These are phyloP conservation scores for Arenicola marina DNA, from an alignment of 2,888 invertebrate genomes.

Conservation along the genomic window DNA sequence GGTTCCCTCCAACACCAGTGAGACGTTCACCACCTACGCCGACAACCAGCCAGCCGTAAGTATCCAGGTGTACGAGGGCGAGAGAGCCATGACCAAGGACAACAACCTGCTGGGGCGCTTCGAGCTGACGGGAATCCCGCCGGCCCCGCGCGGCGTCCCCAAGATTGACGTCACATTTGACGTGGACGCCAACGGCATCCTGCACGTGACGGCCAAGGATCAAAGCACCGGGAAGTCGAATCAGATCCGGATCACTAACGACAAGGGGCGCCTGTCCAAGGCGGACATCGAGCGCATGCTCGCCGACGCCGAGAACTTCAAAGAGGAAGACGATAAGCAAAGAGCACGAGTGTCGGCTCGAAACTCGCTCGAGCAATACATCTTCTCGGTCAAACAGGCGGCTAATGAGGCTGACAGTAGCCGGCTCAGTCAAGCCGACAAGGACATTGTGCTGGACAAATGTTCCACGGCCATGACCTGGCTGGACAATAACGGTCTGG, in stretches of 20 bases:
- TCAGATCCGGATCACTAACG: constrained; percentile 68
- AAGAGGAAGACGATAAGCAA: constrained; percentile 74
- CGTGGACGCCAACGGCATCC: constrained; percentile 85
- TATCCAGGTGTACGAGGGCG: constrained; percentile 80
- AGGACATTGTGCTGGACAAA: too few relatives aligned
- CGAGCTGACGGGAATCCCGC: constrained; percentile 50
- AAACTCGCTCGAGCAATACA: too few relatives aligned
- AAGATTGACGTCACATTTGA: constrained; percentile 74
- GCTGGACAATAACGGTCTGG: too few relatives aligned
- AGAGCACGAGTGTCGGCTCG: too few relatives aligned
- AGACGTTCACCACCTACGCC: constrained; percentile 80
- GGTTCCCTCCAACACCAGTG: constrained; percentile 52
- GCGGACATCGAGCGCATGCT: constrained; percentile 19
- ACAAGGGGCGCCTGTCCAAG: constrained; percentile 5
- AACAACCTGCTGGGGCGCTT: constrained; percentile 69
- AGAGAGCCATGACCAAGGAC: constrained; percentile 93
- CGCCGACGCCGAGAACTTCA: constrained; percentile 78
- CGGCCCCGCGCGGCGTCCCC: constrained; percentile 52
- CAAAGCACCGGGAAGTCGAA: constrained; percentile 77
- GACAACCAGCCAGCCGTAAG: constrained; percentile 74
- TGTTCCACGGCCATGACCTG: too few relatives aligned
- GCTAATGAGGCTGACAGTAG: too few relatives aligned
- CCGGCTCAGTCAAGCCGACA: too few relatives aligned
- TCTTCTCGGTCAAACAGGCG: too few relatives aligned
- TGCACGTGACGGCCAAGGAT: constrained; percentile 64